These are phyloP conservation scores for Cettia cetti DNA, from an alignment of 2,113 vertebrate species.

Conservation along the genomic window DNA sequence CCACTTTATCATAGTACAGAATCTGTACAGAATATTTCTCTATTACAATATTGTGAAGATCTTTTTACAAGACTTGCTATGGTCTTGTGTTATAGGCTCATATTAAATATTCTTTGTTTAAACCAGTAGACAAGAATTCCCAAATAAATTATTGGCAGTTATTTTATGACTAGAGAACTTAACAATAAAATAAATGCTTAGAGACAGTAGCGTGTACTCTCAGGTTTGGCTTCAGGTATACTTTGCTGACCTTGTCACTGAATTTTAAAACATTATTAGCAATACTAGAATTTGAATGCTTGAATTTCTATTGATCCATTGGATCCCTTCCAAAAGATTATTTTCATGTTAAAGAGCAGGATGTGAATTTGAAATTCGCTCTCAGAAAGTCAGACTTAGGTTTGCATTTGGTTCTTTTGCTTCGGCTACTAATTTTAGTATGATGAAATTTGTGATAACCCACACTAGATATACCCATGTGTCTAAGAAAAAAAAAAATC, in stretches of 20 bases:
- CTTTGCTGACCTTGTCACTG: conserved; percentile 53
- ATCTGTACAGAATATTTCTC: neutral
- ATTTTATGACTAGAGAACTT: conserved; percentile 24
- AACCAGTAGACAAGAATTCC: neutral
- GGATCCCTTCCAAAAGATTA: conserved; percentile 46
- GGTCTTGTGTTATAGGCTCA: neutral
- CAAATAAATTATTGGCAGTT: conserved; percentile 40
- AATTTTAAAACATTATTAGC: conserved; percentile 37
- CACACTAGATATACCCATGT: neutral
- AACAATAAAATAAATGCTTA: conserved; percentile 20
- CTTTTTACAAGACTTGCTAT: neutral
- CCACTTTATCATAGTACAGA: neutral
- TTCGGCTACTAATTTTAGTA: conserved; percentile 59
- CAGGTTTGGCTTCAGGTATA: neutral
- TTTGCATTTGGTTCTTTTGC: conserved; percentile 9
- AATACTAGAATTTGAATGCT: conserved; percentile 17
- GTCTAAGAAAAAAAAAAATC: neutral
- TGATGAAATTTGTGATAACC: conserved; percentile 39
- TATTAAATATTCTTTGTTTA: conserved; percentile 45
- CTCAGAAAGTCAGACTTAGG: neutral
- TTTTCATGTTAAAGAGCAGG: conserved; percentile 41
- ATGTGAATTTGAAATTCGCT: conserved; percentile 18
- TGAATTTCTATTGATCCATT: conserved; percentile 8
- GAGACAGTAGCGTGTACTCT: conserved; percentile 13
- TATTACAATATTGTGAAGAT: neutral